Evolutionary conservation across 2,888 invertebrate species (phyloP), one percentile per base, ranked within the genome.

Genomic region (Gryllus longicercus): DNA sequence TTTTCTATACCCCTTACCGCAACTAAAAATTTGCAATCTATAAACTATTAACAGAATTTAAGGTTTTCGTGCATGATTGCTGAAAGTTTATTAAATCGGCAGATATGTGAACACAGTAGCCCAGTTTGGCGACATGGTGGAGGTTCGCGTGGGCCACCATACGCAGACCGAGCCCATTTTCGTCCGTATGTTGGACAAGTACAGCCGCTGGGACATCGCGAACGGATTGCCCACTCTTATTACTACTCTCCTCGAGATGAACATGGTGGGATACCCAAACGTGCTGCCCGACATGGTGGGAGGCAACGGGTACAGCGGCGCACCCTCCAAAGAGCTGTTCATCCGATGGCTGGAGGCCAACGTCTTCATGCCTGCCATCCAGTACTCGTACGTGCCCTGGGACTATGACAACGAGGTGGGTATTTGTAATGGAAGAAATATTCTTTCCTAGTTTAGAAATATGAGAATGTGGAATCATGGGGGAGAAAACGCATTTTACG

Each of bases 271-370:
- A 1, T 93, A 93, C 86, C 91, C 93, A 0, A 90, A 91, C 84
- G 92, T 95, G 8, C 86, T 96, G n/a, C 94, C 95, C 0, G 95
- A 95, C 85, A 94, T 95, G 93, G 92, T 93, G 76, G 93, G 93
- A 0, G 93, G 93, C 0, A 93, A 92, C 83, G 91, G 90, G 0
- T 91, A 88, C 84, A 88, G 89, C 21, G 90, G 89, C 49, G 85
- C 87, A 0, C 89, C 91, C 0, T 90, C 89, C 2, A 91, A 91
- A 81, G 92, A 93, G 85, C 86, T 93, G 78, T 94, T 92, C 84
- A 91, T 95, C 51, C 88, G 95, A 84, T 96, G 95, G 95, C 88
- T 94, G 76, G 92, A 95, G 85, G 92, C 93, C 0, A 94, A 92
- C 80, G 90, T 92, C 0, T 94, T 95, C 85, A 90, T 96, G 89